Evolutionary conservation across 2,888 invertebrate genomes (phyloP), one percentile per base, ranked within the genome.

Genomic region (Abrostola triplasia): DNA sequence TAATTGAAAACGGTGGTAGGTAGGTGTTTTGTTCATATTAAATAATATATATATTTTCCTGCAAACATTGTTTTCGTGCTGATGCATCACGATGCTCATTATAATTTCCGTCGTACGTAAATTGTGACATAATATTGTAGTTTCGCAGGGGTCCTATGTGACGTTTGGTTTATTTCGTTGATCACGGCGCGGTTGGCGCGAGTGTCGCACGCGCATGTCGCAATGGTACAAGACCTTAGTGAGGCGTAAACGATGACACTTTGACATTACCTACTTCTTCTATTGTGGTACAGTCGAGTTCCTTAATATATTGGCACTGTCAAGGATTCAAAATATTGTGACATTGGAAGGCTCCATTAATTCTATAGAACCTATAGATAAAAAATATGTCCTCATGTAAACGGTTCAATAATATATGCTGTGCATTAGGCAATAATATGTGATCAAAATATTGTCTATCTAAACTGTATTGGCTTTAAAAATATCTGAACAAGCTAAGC

Each of bases 201-300:
- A 79, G 75, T 77, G 67, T 75, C 73, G 81, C 84, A 73, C 64
- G 76, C 58, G 66, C 59, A 76, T 89, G 86, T 85, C 80, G 86
- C 84, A 90, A 89, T 83, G 76, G 83, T 76, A 81, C 85, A 84
- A 83, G 80, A 82, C 76, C 84, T 82, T 82, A 77, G 84, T 84
- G 79, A 89, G 84, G 84, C 84, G 84, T 87, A 87, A 89, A 88
- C 87, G 88, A 88, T 90, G 90, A 76, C 76, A 87, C 88, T 91
- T 88, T 91, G 90, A 91, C 91, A 91, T 90, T 84, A 84, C 79
- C 80, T 76, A 83, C 79, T 80, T 84, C 72, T 70, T 69, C 67
- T 64, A 61, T 65, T 77, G 57, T 61, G 72, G 70, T 56, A 58
- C 63, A n/a, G n/a, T n/a, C n/a, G n/a, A n/a, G n/a, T n/a, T n/a